Evolutionary conservation across 1,140 invertebrate genomes (phyloP).

Genomic region (Leptinotarsa undecemlineata): DNA sequence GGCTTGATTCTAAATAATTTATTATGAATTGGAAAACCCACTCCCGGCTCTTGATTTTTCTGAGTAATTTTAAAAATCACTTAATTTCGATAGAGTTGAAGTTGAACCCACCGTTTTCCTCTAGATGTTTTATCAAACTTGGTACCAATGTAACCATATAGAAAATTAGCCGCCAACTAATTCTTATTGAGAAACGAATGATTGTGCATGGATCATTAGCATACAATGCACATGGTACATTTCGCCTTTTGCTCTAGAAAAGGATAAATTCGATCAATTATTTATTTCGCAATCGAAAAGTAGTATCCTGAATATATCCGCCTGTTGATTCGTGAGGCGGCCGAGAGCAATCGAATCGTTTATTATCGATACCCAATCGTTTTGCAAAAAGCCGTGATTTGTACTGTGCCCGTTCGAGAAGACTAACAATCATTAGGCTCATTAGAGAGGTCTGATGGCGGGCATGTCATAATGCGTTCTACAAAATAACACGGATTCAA

Average conservation of each 20-base stretch:
- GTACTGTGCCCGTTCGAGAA: not conserved
- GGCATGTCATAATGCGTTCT: not conserved
- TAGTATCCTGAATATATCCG: not conserved
- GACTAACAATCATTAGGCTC: not conserved
- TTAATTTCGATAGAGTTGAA: no score
- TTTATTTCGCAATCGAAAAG: not conserved
- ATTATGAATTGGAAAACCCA: no score
- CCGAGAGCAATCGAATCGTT: constrained; percentile 1
- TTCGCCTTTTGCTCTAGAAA: not conserved
- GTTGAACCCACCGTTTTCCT: no score
- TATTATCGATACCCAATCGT: not conserved
- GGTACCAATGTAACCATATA: not conserved
- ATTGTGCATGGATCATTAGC: not conserved
- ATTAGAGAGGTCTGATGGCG: not conserved
- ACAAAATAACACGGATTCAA: no score
- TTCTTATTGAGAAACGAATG: not conserved
- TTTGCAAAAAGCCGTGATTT: constrained; percentile 3
- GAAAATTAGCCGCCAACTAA: not conserved
- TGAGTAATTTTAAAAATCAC: no score
- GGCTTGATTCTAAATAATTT: no score
- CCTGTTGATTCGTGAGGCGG: not conserved
- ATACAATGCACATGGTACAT: not conserved
- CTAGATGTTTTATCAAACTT: no score
- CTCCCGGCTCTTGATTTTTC: no score
- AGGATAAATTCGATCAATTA: constrained; percentile 1